Conservation (phyloP, 92 coral and sea anemone species). For the Phenganax subtilis region DNA sequence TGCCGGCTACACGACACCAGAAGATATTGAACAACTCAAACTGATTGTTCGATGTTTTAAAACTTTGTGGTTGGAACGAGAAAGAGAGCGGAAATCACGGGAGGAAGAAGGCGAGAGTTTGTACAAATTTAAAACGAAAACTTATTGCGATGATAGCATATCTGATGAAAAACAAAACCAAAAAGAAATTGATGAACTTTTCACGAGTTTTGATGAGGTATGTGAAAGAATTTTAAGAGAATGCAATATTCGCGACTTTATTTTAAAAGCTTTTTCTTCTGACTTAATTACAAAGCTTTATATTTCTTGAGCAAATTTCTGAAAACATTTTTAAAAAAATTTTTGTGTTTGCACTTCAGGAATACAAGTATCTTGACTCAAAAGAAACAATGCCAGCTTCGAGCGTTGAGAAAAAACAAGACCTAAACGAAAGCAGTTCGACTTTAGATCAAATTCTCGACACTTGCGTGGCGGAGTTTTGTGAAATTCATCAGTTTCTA, state of each 20-base stretch:
- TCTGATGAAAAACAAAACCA: slow-evolving; percentile 63
- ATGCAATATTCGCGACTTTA: too few relatives aligned
- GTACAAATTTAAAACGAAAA: slow-evolving; percentile 46
- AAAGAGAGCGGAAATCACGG: slow-evolving; percentile 3
- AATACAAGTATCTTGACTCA: slow-evolving; percentile 55
- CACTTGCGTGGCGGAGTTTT: slow-evolving; percentile 5
- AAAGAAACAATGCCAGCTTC: slow-evolving; percentile 27
- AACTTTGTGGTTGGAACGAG: slow-evolving; percentile 16
- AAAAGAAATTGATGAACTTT: slow-evolving; percentile 54
- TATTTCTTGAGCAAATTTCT: too few relatives aligned
- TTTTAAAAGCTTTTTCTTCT: too few relatives aligned
- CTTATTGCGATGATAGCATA: not conserved
- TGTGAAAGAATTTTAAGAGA: too few relatives aligned
- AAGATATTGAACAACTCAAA: slow-evolving; percentile 24
- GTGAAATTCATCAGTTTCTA: slow-evolving; percentile 24
- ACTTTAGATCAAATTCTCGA: slow-evolving; percentile 4
- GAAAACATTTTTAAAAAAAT: too few relatives aligned
- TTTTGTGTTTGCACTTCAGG: slow-evolving; percentile 1
- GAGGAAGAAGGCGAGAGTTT: slow-evolving; percentile 79
- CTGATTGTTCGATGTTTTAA: not conserved
- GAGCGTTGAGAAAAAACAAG: not conserved
- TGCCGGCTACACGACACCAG: slow-evolving; percentile 13
- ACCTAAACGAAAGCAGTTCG: not conserved
- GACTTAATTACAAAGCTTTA: too few relatives aligned
- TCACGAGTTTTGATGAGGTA: slow-evolving; percentile 66